Base-by-base conservation (phyloP, 92 coral and sea anemone species). In the Pocillopora grandis region DNA sequence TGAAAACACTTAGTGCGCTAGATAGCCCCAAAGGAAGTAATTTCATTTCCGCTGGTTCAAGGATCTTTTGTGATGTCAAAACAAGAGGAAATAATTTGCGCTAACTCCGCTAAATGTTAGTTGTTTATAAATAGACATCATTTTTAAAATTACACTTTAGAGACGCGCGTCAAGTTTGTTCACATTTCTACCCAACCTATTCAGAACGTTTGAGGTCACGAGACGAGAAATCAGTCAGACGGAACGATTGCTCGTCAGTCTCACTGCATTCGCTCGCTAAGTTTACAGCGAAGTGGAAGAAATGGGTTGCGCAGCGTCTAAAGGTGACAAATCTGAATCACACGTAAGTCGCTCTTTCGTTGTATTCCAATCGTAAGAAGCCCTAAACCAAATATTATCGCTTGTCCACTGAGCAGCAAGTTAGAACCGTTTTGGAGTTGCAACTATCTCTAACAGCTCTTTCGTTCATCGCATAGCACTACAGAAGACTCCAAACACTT, bases 281-380 rank as follows among this genome's bases (percentile, higher is more conserved):
- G 10, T 9, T 33, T 52, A 16, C 1, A 70, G 10, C 12, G 68
- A 33, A 23, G 68, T 48, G 19, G 15, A 9, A 70, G 16, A 68
- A 42, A 81, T 81, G 85, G 85, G 85, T 33, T 81, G 85, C 48
- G 37, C 85, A 20, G 69, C 61, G 10, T 71, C 85, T 70, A 20
- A 61, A 14, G 48, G 59, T 1, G n/a, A 75, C 60, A 71, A 59
- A 71, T 58, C 37, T n/a, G 27, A 19, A 58, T 20, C 48, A 21
- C 52, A 72, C 58, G 85, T 71, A 71, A 81, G 85, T 81, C 21
- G 2, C 33, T 0, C 14, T 37, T 16, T 59, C 3, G 14, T 59
- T 2, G 3, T 10, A 16, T 59, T 10, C 21, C 7, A 3, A 42
- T 42, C 52, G 52, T 7, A 3, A 42, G 4, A 42, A 42, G 52